Percentiles rank a stretch among this genome's conserved stretches.
Evolutionary conservation across 2,888 invertebrate species (phyloP).

Genomic region (Rotaria macrura): DNA sequence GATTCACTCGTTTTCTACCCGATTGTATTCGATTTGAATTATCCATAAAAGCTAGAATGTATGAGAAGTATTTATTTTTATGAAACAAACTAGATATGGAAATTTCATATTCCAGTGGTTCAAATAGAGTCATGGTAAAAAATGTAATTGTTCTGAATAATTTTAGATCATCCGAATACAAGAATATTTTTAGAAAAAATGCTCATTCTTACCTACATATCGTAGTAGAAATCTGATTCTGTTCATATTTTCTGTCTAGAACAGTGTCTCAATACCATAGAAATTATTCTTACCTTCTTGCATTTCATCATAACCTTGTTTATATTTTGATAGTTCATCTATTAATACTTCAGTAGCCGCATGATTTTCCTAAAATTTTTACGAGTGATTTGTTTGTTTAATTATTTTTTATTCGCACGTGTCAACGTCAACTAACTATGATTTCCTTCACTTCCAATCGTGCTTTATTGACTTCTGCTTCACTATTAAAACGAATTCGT

Average conservation of each 20-base stretch:
- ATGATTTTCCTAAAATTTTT: background rate
- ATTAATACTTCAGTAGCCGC: background rate
- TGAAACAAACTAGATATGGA: too few species aligned
- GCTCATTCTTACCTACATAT: too few species aligned
- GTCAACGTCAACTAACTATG: background rate
- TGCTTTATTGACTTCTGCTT: background rate
- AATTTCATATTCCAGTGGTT: too few species aligned
- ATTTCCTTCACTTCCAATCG: background rate
- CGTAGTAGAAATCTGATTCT: too few species aligned
- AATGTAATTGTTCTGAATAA: too few species aligned
- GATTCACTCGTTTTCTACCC: background rate
- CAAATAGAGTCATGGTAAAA: too few species aligned
- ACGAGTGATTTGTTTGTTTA: background rate
- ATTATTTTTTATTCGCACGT: too few species aligned
- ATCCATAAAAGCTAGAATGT: background rate
- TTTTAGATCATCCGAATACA: too few species aligned
- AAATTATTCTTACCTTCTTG: background rate
- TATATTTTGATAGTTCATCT: slow-evolving; percentile 27
- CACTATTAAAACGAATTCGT: background rate
- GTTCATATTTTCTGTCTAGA: too few species aligned
- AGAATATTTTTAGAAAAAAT: too few species aligned
- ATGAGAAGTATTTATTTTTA: too few species aligned
- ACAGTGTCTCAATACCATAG: too few species aligned
- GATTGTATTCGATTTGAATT: background rate
- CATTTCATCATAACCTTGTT: slow-evolving; percentile 32